Percentiles rank a stretch among this genome's conserved stretches.
Evolutionary conservation across 2,113 vertebrate species (phyloP).

Genomic region (Euleptes europaea): DNA sequence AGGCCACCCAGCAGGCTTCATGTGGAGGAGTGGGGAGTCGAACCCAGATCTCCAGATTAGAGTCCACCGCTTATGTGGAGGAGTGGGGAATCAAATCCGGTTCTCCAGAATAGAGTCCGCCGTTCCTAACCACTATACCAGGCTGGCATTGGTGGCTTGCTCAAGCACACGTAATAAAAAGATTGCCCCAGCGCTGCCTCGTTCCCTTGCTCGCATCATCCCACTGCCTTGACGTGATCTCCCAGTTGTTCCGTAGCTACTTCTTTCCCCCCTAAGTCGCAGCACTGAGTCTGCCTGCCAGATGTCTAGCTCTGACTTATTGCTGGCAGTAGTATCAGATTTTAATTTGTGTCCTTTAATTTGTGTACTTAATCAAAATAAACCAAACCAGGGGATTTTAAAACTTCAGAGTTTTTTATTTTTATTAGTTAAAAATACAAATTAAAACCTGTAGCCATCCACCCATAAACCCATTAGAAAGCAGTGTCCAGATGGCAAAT

Average conservation of each 20-base stretch:
- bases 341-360: slow-evolving; percentile 19
- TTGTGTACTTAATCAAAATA: slow-evolving; percentile 21
- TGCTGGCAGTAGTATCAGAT: neutral
- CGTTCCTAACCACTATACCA: too few species aligned
- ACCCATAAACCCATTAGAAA: slow-evolving; percentile 21
- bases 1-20: too few species aligned
- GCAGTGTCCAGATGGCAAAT: slow-evolving; percentile 23
- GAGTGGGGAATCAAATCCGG: too few species aligned
- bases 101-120: too few species aligned
- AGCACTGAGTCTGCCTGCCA: slow-evolving; percentile 42
- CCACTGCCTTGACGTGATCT: neutral
- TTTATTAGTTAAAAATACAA: slow-evolving; percentile 29
- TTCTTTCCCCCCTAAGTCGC: neutral
- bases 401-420: slow-evolving; percentile 13
- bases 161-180: neutral
- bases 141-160: too few species aligned
- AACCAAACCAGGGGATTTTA: slow-evolving; percentile 19
- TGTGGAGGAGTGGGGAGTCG: too few species aligned
- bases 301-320: slow-evolving; percentile 13
- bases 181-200: neutral
- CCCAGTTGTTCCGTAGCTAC: neutral
- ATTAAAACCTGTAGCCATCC: slow-evolving; percentile 6
- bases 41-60: too few species aligned
- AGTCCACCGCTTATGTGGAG: too few species aligned
- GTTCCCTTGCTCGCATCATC: neutral